Percentiles rank a stretch among this genome's conserved stretches.
phyloP scores from a whole-genome alignment of 2,113 vertebrate genomes.

The Clarias batrachus region DNA sequence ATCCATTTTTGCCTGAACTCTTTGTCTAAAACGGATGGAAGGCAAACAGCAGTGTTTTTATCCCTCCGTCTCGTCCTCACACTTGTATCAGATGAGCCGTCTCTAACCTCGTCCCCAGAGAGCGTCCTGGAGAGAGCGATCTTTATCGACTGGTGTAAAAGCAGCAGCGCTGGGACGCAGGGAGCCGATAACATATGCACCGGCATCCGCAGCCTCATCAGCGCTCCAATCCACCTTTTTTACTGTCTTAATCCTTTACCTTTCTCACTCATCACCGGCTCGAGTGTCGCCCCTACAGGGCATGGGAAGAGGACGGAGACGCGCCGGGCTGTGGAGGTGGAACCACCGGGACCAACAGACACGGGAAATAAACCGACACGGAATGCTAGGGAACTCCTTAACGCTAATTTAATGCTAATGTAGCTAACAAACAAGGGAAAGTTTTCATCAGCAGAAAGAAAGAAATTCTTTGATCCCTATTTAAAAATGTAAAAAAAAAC shows the following conservation, averaged over 20 bases:
- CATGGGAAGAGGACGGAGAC: neutral
- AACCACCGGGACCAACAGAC: neutral
- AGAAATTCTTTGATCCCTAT: neutral
- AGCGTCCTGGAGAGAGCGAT: conserved; percentile 67
- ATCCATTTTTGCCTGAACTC: neutral
- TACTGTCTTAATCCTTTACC: conserved; percentile 54
- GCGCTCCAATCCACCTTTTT: conserved; percentile 47
- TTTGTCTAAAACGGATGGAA: conserved; percentile 26
- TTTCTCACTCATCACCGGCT: conserved; percentile 9
- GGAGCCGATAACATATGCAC: conserved; percentile 64
- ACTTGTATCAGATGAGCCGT: conserved; percentile 61
- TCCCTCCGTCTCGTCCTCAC: neutral
- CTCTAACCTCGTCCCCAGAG: conserved; percentile 65
- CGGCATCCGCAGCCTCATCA: conserved; percentile 53
- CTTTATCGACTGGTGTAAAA: conserved; percentile 66
- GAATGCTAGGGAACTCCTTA: neutral
- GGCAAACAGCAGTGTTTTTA: conserved; percentile 14
- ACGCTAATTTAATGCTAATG: neutral
- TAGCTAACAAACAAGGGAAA: neutral
- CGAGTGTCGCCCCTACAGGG: neutral
- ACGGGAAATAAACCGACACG: neutral
- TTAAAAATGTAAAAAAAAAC: neutral
- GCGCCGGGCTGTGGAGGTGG: neutral
- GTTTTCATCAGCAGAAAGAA: neutral
- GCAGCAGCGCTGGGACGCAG: conserved; percentile 43